Conservation (phyloP, 23 tunicate genomes). For the Aplidium turbinatum region DNA sequence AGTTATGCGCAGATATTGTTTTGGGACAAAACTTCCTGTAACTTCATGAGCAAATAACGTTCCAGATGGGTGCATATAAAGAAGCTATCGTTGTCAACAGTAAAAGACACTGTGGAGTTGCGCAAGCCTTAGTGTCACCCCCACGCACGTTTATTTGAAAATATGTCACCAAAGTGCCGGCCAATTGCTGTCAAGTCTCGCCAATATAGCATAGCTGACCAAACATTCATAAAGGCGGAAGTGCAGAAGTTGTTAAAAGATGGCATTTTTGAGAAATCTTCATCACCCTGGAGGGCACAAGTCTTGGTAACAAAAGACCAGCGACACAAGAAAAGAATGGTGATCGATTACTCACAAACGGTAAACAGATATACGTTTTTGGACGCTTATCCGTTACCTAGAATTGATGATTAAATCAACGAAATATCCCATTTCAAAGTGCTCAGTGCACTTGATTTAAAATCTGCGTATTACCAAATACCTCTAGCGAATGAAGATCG, state of each 20-base stretch:
- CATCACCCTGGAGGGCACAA: conserved; percentile 25
- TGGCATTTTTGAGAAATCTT: background rate
- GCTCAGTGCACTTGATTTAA: no score
- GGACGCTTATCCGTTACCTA: no score
- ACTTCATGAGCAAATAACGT: background rate
- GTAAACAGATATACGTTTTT: conserved; percentile 9
- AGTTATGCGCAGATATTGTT: background rate
- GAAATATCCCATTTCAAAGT: no score
- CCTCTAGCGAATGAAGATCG: no score
- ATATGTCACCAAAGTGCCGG: background rate
- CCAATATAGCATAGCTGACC: background rate
- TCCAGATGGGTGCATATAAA: background rate
- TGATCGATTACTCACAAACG: conserved; percentile 20
- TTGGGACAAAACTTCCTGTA: conserved; percentile 1
- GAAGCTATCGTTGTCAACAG: no score
- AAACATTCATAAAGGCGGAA: background rate
- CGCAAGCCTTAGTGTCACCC: no score
- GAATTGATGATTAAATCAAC: no score
- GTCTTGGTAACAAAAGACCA: conserved; percentile 4
- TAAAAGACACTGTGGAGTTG: no score
- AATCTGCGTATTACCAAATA: no score
- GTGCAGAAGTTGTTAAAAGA: background rate
- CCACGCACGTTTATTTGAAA: background rate
- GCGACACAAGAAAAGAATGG: conserved; percentile 24
- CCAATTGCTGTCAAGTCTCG: conserved; percentile 1